Percentiles rank a stretch among this genome's conserved stretches.
These are phyloP conservation scores for Octomys mimax DNA, from an alignment of 2,797 vertebrate genomes.

Conservation along the genomic window DNA sequence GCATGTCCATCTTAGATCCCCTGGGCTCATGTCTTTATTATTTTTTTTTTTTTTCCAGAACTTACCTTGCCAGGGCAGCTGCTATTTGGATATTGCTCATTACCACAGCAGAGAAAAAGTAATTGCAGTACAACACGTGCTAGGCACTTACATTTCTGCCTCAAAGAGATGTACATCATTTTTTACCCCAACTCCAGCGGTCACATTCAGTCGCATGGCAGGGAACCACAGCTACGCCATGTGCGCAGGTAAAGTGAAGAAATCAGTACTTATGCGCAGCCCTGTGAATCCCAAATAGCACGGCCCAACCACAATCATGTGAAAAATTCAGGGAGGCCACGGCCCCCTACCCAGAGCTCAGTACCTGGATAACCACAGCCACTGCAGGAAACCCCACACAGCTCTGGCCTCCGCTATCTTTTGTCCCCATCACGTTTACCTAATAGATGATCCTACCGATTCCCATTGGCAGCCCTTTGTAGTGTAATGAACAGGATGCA, in stretches of 20 bases:
- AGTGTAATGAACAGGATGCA: conserved; percentile 94
- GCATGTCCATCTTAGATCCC: background rate
- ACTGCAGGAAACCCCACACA: conserved; percentile 59
- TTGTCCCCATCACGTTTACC: conserved; percentile 92
- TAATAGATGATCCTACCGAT: conserved; percentile 96
- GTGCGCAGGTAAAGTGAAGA: accelerated
- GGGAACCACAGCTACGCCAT: accelerated
- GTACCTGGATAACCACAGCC: background rate
- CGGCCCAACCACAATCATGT: accelerated
- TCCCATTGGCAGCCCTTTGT: conserved; percentile 95
- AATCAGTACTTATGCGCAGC: background rate
- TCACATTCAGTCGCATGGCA: background rate
- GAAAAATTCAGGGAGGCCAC: background rate
- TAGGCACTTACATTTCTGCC: background rate
- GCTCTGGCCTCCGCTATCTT: conserved; percentile 88
- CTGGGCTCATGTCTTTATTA: background rate
- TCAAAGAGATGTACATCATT: background rate
- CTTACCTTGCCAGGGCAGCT: too few species aligned
- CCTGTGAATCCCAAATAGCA: background rate
- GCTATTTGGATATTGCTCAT: accelerated
- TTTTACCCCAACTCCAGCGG: background rate
- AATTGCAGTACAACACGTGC: accelerated
- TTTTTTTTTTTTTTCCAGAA: background rate
- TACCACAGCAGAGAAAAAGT: background rate
- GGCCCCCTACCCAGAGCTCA: background rate